phyloP scores from a whole-genome alignment of 2,113 vertebrate species.

The Cottus gobio region DNA sequence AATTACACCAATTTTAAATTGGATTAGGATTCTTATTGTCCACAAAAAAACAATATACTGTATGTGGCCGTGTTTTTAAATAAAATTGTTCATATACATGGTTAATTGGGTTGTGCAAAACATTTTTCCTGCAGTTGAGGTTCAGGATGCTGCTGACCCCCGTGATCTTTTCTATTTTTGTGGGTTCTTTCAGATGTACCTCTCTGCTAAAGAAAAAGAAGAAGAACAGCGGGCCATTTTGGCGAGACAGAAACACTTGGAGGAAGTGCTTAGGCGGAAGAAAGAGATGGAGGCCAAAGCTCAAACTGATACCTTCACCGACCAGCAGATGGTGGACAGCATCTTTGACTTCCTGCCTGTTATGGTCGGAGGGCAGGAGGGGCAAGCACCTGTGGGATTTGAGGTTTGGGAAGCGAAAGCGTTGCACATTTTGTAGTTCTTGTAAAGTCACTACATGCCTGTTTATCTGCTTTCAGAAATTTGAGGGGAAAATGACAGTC shows the following conservation, averaged over 20 bases:
- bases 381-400: slow-evolving; percentile 83
- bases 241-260: slow-evolving; percentile 71
- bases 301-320: slow-evolving; percentile 72
- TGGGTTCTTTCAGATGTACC: slow-evolving; percentile 77
- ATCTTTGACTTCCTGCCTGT: slow-evolving; percentile 93
- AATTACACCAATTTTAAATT: neutral
- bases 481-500: slow-evolving; percentile 80
- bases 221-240: slow-evolving; percentile 63
- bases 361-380: slow-evolving; percentile 87
- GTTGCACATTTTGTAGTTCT: neutral
- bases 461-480: slow-evolving; percentile 79
- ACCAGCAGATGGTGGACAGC: slow-evolving; percentile 92
- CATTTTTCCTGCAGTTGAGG: too few species aligned
- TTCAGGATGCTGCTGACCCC: neutral
- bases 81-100: too few species aligned
- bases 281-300: slow-evolving; percentile 63
- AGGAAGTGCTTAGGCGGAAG: slow-evolving; percentile 72
- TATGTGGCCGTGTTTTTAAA: neutral
- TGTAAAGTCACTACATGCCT: neutral
- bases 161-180: slow-evolving; percentile 6
- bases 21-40: neutral
- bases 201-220: slow-evolving; percentile 69
- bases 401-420: slow-evolving; percentile 81
- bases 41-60: neutral
- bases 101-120: too few species aligned